phyloP scores from a whole-genome alignment of 2,797 vertebrate genomes.

The Micropoecilia bifurca region DNA sequence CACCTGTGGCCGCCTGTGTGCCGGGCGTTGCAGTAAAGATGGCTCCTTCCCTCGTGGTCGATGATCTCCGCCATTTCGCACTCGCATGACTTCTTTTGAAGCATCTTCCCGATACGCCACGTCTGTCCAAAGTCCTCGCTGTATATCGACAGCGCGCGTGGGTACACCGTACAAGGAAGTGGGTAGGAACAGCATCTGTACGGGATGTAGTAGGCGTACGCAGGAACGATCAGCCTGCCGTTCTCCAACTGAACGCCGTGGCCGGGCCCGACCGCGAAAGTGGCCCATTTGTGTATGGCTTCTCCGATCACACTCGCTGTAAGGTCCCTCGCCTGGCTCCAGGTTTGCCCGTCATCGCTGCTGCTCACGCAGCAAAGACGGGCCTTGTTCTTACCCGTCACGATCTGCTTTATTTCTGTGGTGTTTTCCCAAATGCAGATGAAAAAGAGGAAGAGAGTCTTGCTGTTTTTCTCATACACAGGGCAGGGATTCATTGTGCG shows the following conservation, averaged over 20 bases:
- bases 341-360: constrained; percentile 82
- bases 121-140: constrained; percentile 87
- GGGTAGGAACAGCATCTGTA: constrained; percentile 64
- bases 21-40: constrained; percentile 91
- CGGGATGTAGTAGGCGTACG: constrained; percentile 83
- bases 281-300: constrained; percentile 85
- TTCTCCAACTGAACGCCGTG: constrained; percentile 88
- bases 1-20: constrained; percentile 74
- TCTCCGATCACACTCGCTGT: constrained; percentile 82
- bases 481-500: constrained; percentile 96
- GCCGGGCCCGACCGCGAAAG: constrained; percentile 92
- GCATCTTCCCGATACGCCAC: constrained; percentile 83
- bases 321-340: constrained; percentile 84
- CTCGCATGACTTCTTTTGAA: constrained; percentile 81
- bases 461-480: constrained; percentile 83
- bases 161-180: constrained; percentile 71
- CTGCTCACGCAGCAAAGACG: constrained; percentile 87
- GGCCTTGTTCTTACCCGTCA: constrained; percentile 82
- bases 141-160: constrained; percentile 86
- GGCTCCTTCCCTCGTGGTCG: constrained; percentile 46
- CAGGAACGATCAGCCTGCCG: constrained; percentile 87
- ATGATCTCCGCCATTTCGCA: constrained; percentile 91
- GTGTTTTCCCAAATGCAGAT: constrained; percentile 80
- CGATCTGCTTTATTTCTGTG: constrained; percentile 82
- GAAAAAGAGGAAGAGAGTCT: constrained; percentile 89